Percentiles rank a stretch among this genome's conserved stretches.
phyloP scores from a whole-genome alignment of 2,888 invertebrate species.

The Andrena haemorrhoa region DNA sequence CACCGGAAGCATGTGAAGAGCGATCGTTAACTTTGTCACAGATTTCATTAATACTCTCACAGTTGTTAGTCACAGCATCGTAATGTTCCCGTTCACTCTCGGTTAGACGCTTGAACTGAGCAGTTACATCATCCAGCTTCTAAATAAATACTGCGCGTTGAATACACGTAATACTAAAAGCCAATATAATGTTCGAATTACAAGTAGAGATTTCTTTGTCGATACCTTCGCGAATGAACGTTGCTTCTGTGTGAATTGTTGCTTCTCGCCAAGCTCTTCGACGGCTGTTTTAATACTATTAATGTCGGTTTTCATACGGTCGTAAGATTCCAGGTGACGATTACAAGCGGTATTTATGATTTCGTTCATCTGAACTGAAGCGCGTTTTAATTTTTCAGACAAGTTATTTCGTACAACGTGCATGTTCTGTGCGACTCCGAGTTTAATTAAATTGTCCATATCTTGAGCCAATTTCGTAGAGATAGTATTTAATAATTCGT shows the following conservation, averaged over 20 bases:
- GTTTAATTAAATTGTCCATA: constrained; percentile 74
- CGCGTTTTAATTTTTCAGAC: constrained; percentile 71
- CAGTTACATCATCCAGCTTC: constrained; percentile 70
- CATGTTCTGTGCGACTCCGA: constrained; percentile 76
- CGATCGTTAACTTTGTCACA: constrained; percentile 65
- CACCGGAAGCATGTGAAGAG: constrained; percentile 51
- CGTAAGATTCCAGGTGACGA: constrained; percentile 66
- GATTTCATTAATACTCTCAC: constrained; percentile 58
- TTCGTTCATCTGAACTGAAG: constrained; percentile 70
- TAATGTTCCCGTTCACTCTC: constrained; percentile 63
- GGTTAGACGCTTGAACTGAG: constrained; percentile 67
- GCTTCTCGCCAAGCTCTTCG: constrained; percentile 64
- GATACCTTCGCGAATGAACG: constrained; percentile 65
- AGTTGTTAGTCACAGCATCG: constrained; percentile 59
- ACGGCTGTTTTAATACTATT: constrained; percentile 66
- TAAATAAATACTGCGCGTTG: constrained; percentile 45
- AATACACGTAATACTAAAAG: neutral
- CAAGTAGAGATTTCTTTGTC: neutral
- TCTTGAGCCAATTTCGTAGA: constrained; percentile 70
- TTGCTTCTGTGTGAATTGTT: constrained; percentile 67
- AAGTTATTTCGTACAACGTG: constrained; percentile 68
- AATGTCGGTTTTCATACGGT: constrained; percentile 71
- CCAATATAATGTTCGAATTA: neutral
- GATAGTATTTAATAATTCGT: constrained; percentile 64
- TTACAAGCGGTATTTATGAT: constrained; percentile 72